Evolutionary conservation across 2,888 invertebrate genomes (phyloP), one percentile per base, ranked within the genome.

Genomic region (Lamellibrachia columna): DNA sequence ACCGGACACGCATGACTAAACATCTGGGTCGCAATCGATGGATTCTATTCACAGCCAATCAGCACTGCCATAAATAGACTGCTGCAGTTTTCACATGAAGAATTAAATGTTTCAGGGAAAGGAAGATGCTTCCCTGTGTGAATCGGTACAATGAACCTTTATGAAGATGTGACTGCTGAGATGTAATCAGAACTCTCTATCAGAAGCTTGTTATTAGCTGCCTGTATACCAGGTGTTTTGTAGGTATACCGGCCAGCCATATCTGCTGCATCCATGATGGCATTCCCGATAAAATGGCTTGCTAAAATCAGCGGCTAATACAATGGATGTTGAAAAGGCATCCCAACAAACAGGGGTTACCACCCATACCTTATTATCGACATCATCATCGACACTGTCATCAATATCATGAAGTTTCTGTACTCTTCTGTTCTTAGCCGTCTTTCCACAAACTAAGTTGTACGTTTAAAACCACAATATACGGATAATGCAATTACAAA

Each of bases 31-130:
- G 22, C 75, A 75, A n/a, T 75, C 15, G n/a, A 75, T 15, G 22
- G 75, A n/a, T 75, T 75, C 75, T 75, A 75, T 75, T 75, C 75
- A 75, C 75, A n/a, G 75, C 75, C 75, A 75, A 75, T 22, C 75
- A 75, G 75, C 75, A 75, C n/a, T 75, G 75, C 75, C 75, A 75
- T 15, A 75, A 75, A 75, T 75, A 75, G 75, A 75, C n/a, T n/a
- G 75, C 75, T 75, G 75, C 75, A n/a, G 75, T n/a, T 75, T 75
- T 75, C 75, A 75, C 75, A 22, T 3, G 75, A n/a, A 3, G 75
- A 75, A n/a, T 75, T 75, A 15, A 75, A 75, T 22, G 75, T 75
- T 75, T 75, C 75, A 2, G 75, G n/a, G 75, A 75, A n/a, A 75
- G 75, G 22, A 75, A 75, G 75, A 75, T n/a, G 11, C 75, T 22